Evolutionary conservation across 64 coral and sea anemone species (phyloP).

Genomic region (Actinia equina): DNA sequence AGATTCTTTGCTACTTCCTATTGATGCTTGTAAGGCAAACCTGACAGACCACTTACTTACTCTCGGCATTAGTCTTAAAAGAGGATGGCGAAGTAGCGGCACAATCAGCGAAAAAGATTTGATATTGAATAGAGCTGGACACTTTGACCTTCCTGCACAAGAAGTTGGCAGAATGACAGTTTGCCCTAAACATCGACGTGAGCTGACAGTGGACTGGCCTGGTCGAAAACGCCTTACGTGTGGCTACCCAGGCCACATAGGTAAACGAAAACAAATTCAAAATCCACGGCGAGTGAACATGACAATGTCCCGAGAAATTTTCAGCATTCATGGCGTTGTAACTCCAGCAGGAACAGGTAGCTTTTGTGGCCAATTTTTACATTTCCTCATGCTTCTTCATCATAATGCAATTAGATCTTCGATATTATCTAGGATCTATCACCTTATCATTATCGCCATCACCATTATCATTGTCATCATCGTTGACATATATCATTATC

Average conservation of each 20-base stretch:
- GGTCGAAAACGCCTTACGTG: constrained; percentile 25
- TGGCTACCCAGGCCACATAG: constrained; percentile 41
- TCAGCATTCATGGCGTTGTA: constrained; percentile 16
- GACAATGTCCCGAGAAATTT: constrained; percentile 20
- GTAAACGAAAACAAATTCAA: constrained; percentile 31
- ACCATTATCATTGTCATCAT: too few species aligned
- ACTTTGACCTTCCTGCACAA: constrained; percentile 36
- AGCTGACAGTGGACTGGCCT: constrained; percentile 32
- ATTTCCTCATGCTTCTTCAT: not conserved
- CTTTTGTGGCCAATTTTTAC: not conserved
- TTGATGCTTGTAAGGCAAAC: constrained; percentile 42
- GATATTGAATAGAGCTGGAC: constrained; percentile 56
- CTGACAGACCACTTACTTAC: constrained; percentile 33
- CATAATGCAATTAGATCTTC: too few species aligned
- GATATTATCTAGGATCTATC: too few species aligned
- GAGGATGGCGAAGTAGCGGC: constrained; percentile 35
- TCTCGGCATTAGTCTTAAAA: constrained; percentile 45
- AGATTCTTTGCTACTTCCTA: constrained; percentile 28
- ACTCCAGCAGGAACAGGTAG: constrained; percentile 41
- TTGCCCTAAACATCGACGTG: constrained; percentile 45
- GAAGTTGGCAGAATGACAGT: constrained; percentile 25
- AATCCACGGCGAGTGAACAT: constrained; percentile 45
- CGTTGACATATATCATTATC: too few species aligned
- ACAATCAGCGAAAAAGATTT: constrained; percentile 52
- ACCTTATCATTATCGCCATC: too few species aligned